phyloP scores from a whole-genome alignment of 2,797 vertebrate species.

The Sciaenops ocellatus region DNA sequence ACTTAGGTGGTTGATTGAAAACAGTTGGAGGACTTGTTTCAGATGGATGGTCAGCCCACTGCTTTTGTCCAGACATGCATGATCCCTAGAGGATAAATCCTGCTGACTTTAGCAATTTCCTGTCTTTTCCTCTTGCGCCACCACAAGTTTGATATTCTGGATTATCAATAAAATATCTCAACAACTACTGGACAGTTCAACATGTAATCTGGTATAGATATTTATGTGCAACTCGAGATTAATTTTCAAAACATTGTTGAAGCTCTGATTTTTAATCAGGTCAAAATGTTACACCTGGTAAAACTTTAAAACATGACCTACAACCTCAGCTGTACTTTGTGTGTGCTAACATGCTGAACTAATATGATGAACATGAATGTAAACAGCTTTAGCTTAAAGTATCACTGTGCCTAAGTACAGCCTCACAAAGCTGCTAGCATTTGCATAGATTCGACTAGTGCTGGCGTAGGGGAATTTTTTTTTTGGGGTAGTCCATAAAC shows the following conservation, averaged over 20 bases:
- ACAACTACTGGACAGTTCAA: not conserved
- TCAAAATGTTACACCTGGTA: not conserved
- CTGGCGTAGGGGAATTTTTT: too few relatives aligned
- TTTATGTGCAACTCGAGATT: not conserved
- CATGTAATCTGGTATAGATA: not conserved
- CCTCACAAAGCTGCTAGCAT: too few relatives aligned
- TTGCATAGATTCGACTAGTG: too few relatives aligned
- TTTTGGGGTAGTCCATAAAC: too few relatives aligned
- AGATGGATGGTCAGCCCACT: not conserved
- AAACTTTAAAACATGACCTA: too few relatives aligned
- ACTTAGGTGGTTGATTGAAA: conserved; percentile 29
- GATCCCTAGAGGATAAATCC: not conserved
- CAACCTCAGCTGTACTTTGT: too few relatives aligned
- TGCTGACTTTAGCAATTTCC: not conserved
- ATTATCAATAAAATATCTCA: not conserved
- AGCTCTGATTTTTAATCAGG: not conserved
- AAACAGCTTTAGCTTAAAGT: too few relatives aligned
- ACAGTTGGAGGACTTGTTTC: conserved; percentile 10
- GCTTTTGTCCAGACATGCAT: not conserved
- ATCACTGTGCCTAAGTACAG: too few relatives aligned
- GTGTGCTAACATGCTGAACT: too few relatives aligned
- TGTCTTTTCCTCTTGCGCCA: not conserved
- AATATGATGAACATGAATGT: too few relatives aligned
- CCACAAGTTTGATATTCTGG: not conserved
- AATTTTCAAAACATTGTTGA: not conserved